Conservation (phyloP, 2,113 vertebrate species). For the Myiozetetes cayanensis region DNA sequence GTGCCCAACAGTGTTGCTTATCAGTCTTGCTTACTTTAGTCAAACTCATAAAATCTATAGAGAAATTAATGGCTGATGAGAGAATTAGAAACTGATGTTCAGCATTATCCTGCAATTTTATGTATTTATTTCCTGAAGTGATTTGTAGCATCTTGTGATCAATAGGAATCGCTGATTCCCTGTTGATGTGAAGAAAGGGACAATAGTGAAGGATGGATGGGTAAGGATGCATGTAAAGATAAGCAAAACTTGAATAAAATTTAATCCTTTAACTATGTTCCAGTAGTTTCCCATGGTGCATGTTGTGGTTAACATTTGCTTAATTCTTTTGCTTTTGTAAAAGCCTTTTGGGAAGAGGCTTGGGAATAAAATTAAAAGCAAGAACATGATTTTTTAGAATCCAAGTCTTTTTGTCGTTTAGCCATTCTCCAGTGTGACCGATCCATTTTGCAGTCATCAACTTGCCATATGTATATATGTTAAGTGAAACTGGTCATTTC, state of each 20-base stretch:
- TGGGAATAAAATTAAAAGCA: neutral
- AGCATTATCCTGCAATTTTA: neutral
- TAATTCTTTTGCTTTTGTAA: neutral
- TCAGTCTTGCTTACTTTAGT: conserved; percentile 8
- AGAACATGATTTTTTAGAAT: neutral
- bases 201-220: neutral
- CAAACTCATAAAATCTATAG: neutral
- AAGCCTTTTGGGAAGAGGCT: neutral
- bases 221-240: neutral
- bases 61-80: neutral
- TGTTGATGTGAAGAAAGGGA: neutral
- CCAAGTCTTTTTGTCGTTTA: neutral
- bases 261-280: neutral
- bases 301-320: neutral
- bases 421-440: neutral
- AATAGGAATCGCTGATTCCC: neutral
- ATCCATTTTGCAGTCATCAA: neutral
- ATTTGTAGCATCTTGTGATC: neutral
- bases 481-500: neutral
- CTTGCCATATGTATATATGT: neutral
- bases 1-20: neutral
- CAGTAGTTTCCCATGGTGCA: neutral
- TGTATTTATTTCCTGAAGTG: neutral
- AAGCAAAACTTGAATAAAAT: neutral
- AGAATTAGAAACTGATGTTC: neutral